Evolutionary conservation across 1,140 invertebrate genomes (phyloP).

Genomic region (Delia radicum): DNA sequence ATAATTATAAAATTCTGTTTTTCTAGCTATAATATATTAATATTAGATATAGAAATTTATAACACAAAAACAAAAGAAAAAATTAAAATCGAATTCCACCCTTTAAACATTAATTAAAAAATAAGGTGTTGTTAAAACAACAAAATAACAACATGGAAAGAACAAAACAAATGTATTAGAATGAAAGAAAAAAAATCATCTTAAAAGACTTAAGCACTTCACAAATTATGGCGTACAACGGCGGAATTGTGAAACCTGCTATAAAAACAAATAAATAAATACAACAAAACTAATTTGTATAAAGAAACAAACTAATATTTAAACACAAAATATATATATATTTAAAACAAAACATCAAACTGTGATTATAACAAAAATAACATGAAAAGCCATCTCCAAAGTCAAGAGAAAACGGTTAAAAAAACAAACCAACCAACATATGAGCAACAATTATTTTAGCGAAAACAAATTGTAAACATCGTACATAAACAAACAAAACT

Average conservation of each 20-base stretch:
- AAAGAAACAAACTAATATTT: too few relatives aligned
- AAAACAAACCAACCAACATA: constrained; percentile 33
- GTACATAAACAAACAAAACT: neutral
- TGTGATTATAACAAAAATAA: constrained; percentile 52
- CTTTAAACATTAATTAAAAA: neutral
- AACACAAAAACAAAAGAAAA: too few relatives aligned
- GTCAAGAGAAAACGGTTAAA: constrained; percentile 28
- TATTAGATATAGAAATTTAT: too few relatives aligned
- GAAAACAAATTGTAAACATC: neutral
- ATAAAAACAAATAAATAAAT: constrained; percentile 30
- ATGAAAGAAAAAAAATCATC: constrained; percentile 6
- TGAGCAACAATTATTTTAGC: constrained; percentile 14
- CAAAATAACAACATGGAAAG: neutral
- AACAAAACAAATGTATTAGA: neutral
- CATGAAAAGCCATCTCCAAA: constrained; percentile 32
- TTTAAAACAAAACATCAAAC: constrained; percentile 33
- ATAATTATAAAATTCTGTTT: too few relatives aligned
- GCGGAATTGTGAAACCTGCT: constrained; percentile 21
- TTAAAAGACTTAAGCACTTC: constrained; percentile 50
- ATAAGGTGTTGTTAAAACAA: neutral
- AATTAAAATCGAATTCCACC: too few relatives aligned
- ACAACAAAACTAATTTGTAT: constrained; percentile 29
- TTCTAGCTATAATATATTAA: too few relatives aligned
- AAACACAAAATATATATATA: neutral
- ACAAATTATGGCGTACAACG: constrained; percentile 32